phyloP scores from a whole-genome alignment of 2,888 invertebrate species.

The Leptopilina drosophilae region DNA sequence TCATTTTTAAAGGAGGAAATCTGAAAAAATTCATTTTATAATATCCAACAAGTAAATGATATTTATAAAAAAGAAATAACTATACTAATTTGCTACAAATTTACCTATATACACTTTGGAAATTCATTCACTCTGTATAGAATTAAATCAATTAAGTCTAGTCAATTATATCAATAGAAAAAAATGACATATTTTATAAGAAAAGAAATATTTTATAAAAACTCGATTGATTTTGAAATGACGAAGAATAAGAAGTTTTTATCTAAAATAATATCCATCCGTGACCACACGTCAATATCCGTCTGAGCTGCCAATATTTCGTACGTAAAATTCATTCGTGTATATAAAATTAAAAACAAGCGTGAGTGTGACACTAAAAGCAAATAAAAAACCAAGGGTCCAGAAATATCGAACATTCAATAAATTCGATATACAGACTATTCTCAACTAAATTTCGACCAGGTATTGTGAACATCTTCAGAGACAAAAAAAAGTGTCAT shows the following conservation, averaged over 20 bases:
- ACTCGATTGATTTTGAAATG: conserved; percentile 11
- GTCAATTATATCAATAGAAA: conserved; percentile 36
- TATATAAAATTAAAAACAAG: neutral
- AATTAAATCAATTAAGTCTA: conserved; percentile 31
- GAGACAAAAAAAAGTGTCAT: conserved; percentile 56
- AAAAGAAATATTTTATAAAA: conserved; percentile 4
- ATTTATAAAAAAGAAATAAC: conserved; percentile 29
- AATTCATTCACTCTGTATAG: conserved; percentile 1
- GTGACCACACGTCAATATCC: neutral
- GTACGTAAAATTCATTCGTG: neutral
- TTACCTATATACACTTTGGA: conserved; percentile 23
- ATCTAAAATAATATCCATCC: conserved; percentile 21
- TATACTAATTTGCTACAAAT: conserved; percentile 35
- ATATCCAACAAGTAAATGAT: neutral
- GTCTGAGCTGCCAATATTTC: conserved; percentile 7
- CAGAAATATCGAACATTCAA: conserved; percentile 9
- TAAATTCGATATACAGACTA: neutral
- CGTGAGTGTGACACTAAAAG: conserved; percentile 7
- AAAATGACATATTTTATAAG: conserved; percentile 40
- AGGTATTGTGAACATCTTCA: conserved; percentile 47
- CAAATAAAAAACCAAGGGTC: neutral
- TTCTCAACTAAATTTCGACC: conserved; percentile 12
- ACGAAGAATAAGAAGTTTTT: conserved; percentile 3
- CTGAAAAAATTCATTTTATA: neutral
- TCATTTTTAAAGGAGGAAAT: neutral